phyloP scores from a whole-genome alignment of 1,140 invertebrate species.

The Eupristina koningsbergeri region DNA sequence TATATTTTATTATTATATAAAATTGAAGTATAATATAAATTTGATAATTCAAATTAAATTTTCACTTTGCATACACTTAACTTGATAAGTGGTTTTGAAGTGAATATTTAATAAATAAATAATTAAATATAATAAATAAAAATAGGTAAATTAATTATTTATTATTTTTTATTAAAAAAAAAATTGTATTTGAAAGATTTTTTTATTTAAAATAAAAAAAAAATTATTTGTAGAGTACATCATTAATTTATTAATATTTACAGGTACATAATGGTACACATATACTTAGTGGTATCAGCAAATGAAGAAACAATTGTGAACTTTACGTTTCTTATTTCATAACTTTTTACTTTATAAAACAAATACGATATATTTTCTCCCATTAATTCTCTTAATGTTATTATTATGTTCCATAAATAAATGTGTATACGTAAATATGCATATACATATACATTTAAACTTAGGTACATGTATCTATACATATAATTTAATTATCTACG shows the following conservation, averaged over 20 bases:
- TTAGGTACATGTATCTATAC: not conserved
- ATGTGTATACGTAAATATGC: constrained; percentile 49
- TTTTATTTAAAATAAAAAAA: not conserved
- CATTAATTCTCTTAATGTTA: constrained; percentile 25
- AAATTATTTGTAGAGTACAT: constrained; percentile 44
- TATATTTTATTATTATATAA: too few species aligned
- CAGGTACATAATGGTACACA: constrained; percentile 54
- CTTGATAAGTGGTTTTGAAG: too few species aligned
- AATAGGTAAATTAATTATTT: too few species aligned
- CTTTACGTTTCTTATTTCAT: constrained; percentile 34
- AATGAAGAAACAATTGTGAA: constrained; percentile 48
- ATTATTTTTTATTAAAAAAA: too few species aligned
- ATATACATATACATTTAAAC: not conserved
- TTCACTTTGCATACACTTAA: too few species aligned
- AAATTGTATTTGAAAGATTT: too few species aligned
- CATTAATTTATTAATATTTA: constrained; percentile 55
- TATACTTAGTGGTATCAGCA: constrained; percentile 45
- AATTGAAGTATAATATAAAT: too few species aligned
- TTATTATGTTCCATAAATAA: too few species aligned
- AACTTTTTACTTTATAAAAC: constrained; percentile 40
- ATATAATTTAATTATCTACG: constrained; percentile 2
- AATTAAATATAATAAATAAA: too few species aligned
- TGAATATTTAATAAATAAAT: too few species aligned
- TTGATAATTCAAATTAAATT: too few species aligned
- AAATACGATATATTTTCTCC: constrained; percentile 32